A percentile compares a stretch with the other conserved stretches of the same genome.
Conservation (phyloP, 2,888 invertebrate genomes). For the Gastracanthus pulcherrimus region DNA sequence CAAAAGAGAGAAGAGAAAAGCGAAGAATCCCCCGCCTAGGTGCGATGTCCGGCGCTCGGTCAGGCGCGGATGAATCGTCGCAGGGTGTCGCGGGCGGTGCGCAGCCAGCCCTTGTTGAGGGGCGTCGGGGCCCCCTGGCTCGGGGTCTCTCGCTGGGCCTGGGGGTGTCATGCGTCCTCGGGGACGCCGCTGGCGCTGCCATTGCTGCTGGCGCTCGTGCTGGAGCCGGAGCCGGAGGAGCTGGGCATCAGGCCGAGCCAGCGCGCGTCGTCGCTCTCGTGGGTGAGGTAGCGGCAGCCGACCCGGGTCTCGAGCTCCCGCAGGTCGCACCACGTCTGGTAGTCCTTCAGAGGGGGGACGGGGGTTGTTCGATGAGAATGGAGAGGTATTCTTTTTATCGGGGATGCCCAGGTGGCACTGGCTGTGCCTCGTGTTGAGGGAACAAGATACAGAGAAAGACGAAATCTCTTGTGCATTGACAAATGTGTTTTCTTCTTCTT, state of each 20-base stretch:
- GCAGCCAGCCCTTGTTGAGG: slow-evolving; percentile 78
- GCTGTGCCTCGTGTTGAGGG: too few species aligned
- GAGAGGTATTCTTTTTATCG: too few species aligned
- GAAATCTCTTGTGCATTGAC: too few species aligned
- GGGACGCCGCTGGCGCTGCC: not conserved
- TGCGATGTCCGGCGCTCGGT: slow-evolving; percentile 53
- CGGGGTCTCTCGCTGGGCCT: slow-evolving; percentile 71
- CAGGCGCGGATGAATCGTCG: slow-evolving; percentile 75
- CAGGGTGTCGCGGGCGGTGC: slow-evolving; percentile 74
- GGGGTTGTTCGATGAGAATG: too few species aligned
- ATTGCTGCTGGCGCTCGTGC: not conserved
- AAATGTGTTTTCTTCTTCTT: too few species aligned
- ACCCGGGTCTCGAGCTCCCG: slow-evolving; percentile 89
- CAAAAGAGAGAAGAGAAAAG: not conserved
- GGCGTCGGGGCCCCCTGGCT: slow-evolving; percentile 61
- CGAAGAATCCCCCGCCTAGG: not conserved
- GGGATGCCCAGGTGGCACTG: too few species aligned
- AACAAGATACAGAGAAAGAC: too few species aligned
- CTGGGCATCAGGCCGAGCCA: slow-evolving; percentile 82
- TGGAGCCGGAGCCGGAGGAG: slow-evolving; percentile 57
- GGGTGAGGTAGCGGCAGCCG: slow-evolving; percentile 90
- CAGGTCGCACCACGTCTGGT: slow-evolving; percentile 96
- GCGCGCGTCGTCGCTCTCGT: slow-evolving; percentile 94
- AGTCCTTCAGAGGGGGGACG: too few species aligned
- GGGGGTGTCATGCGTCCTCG: slow-evolving; percentile 73